Base-by-base conservation (phyloP, 2,797 vertebrate genomes). In the Eremophila alpestris region DNA sequence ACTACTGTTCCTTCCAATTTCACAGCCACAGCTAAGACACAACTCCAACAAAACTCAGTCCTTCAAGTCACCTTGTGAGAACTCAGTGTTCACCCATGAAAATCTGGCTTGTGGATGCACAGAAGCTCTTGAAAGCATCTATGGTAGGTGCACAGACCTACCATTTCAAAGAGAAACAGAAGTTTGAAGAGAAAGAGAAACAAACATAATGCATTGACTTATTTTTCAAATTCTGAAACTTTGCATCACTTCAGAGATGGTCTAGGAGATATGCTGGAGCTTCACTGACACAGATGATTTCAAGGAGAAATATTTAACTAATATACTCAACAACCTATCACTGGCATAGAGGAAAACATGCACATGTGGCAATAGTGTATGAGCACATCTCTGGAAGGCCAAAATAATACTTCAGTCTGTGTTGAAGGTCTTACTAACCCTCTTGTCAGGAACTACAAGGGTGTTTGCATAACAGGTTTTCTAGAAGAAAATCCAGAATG, bases 141-240 rank as follows among this genome's bases (percentile, higher is more conserved):
- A 73, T 17, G 6, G 48, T 16, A 34, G 15, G 16, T 2, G 1
- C 40, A 69, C 5, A 73, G 16, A 21, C 8, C 13, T 27, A 40
- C 38, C 38, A 51, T 22, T 34, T 38, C 38, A 45, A 87, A 85
- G 43, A 62, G 22, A 83, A 85, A 69, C 4, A 59, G 48, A 56
- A 51, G 24, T 34, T 38, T 45, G 48, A 87, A 85, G 43, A 62
- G 22, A 83, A 85, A 69, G 3, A 59, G 48, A 56, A 21, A 62
- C 48, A 4, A 69, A 20, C 17, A 34, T 4, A 4, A 38, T 32
- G 21, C 23, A 78, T 38, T 62, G 40, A 18, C 7, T 38, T 69
- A 36, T 70, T 92, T 59, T 24, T 74, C 64, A 82, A 67, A 77
- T 41, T 85, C 32, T 74, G 51, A 77, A 91, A 83, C 16, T 64